Base-by-base conservation (phyloP, 1,140 invertebrate genomes). In the Phenacoccus solenopsis region DNA sequence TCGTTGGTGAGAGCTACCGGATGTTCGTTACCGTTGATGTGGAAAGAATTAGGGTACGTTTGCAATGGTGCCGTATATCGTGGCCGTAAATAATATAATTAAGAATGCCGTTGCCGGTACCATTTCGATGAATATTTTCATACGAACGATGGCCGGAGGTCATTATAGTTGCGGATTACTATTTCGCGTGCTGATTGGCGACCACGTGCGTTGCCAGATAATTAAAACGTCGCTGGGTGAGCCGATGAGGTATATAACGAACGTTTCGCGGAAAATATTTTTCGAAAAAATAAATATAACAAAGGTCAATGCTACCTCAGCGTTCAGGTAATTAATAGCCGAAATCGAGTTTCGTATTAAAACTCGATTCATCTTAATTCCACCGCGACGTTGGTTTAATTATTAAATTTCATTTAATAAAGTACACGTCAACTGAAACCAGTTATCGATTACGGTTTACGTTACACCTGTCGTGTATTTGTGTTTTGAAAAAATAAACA, bases 1-100 rank as follows among this genome's bases (percentile, higher is more conserved):
- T 64, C 25, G 22, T 49, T 49, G 38, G 38, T 64, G 59, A 64
- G 16, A 64, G 59, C 59, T 27, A 64, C 59, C 59, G 59, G 59
- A 64, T 64, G 59, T 64, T 64, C 59, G 20, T 27, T 64, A 64
- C 25, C 59, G 25, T 64, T 64, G 59, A 64, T 64, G 59, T 64
- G 59, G 59, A 64, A 64, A 64, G 25, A 64, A 64, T 64, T 64
- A 64, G 59, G 59, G 59, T 64, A 64, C 59, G 21, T 64, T 64
- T 24, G 59, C 22, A 25, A 64, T 27, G 22, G 59, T 24, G 59
- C 59, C 38, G 20, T 49, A 49, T n/a, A 16, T 49, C 38, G 20
- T n/a, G n/a, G 12, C 38, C 38, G 38, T 49, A 49, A 49, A 49
- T 49, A 49, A 49, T 49, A 49, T n/a, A n/a, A 49, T 49, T 49